Evolutionary conservation across 2,113 vertebrate genomes (phyloP).

Genomic region (Oreochromis niloticus): DNA sequence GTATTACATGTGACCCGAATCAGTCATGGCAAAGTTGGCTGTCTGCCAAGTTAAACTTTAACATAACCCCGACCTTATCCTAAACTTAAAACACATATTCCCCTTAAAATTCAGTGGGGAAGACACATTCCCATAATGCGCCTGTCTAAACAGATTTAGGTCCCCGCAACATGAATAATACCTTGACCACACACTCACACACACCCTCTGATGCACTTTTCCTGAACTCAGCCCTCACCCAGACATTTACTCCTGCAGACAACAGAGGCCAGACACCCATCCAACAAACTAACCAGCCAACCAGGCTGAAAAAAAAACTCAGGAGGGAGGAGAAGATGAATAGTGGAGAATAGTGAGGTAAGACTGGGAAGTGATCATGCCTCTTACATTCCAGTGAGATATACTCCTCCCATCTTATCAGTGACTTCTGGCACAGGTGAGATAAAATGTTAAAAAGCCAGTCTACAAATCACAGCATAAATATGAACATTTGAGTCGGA

Average conservation of each 20-base stretch:
- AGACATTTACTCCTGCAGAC: slow-evolving; percentile 31
- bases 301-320: slow-evolving; percentile 5
- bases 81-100: neutral
- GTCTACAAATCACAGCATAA: slow-evolving; percentile 64
- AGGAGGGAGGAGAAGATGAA: slow-evolving; percentile 52
- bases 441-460: slow-evolving; percentile 53
- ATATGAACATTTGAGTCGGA: slow-evolving; percentile 9
- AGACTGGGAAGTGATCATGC: slow-evolving; percentile 48
- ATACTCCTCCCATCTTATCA: slow-evolving; percentile 38
- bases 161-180: neutral
- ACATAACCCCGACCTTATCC: neutral
- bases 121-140: neutral
- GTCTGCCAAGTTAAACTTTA: slow-evolving; percentile 38
- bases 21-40: slow-evolving; percentile 19
- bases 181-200: neutral
- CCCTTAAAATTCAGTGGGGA: neutral
- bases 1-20: neutral
- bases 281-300: slow-evolving; percentile 30
- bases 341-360: slow-evolving; percentile 23
- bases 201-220: slow-evolving; percentile 41
- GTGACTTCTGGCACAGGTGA: slow-evolving; percentile 52
- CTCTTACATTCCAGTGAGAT: slow-evolving; percentile 55
- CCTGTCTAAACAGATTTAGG: neutral
- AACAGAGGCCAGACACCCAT: slow-evolving; percentile 30
- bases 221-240: slow-evolving; percentile 50